Evolutionary conservation across 2,888 invertebrate genomes (phyloP), one percentile per base, ranked within the genome.

Genomic region (Lithophane semibrunnea): DNA sequence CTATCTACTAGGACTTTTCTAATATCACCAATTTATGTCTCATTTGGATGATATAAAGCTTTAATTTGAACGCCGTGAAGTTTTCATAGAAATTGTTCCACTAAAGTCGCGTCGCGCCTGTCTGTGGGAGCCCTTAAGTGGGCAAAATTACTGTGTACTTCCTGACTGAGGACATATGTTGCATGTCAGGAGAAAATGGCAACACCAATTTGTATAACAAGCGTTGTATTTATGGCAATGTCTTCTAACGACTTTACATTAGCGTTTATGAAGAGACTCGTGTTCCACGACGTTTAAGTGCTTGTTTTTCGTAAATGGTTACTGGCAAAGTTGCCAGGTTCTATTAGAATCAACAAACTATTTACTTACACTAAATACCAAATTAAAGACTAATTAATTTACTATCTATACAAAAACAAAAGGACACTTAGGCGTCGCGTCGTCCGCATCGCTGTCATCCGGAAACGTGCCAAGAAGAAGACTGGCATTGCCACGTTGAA

Each of bases 211-310:
- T 47, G 52, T 68, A 60, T 65, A 68, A 47, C 37, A 64, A 68
- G 37, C 42, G 5, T 68, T 58, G 42, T 73, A 64, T 67, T 44
- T 58, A 73, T 49, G 56, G 63, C n/a, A 52, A 58, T 68, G 13
- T 58, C 18, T 74, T 13, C 3, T 74, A 68, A 68, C 56, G 16
- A 67, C 49, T 18, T n/a, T 18, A 8, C 79, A 49, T 79, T 63
- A 67, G 66, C 12, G 49, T 68, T 80, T 74, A 64, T 60, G 68
- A 75, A 60, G 10, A 64, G 64, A 68, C 21, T 79, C 63, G 21
- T 79, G 73, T 64, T 68, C 21, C 56, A 64, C 56, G 80, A 56
- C 18, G n/a, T 52, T 63, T 68, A 52, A n/a, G 16, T 18, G 73
- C 9, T 67, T 73, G 29, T 73, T 73, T 24, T 63, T 63, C 16